These are phyloP conservation scores for Rhynchotus rufescens DNA, from an alignment of 2,797 vertebrate species.

Conservation along the genomic window DNA sequence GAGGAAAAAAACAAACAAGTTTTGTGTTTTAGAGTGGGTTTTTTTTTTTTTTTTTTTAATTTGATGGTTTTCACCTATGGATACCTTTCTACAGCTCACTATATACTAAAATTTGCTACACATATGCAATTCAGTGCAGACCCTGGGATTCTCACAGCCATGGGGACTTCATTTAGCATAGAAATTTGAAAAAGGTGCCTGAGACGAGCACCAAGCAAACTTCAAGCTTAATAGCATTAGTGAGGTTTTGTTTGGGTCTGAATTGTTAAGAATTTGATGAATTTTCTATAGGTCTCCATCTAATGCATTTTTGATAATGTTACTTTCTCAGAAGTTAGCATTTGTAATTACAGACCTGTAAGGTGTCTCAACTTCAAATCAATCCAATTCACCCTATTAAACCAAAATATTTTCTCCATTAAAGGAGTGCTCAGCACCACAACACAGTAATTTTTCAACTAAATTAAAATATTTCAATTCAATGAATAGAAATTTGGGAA, in stretches of 20 bases:
- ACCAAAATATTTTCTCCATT: conserved; percentile 49
- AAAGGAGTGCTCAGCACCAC: conserved; percentile 26
- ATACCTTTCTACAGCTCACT: neutral
- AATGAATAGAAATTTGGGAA: neutral
- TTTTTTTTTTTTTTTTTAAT: neutral
- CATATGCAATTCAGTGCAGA: accelerated
- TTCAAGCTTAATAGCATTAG: neutral
- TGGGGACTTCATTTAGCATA: neutral
- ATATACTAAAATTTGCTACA: neutral
- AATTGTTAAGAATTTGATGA: conserved; percentile 34
- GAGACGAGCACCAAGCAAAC: neutral
- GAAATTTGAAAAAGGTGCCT: neutral
- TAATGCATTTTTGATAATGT: conserved; percentile 10
- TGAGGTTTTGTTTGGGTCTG: conserved; percentile 26
- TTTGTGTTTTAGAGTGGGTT: accelerated
- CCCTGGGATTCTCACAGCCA: neutral
- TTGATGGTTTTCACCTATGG: neutral
- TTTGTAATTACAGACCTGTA: conserved; percentile 32
- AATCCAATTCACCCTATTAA: neutral
- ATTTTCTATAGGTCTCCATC: conserved; percentile 17
- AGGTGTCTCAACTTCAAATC: neutral
- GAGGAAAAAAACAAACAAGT: neutral
- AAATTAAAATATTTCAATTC: conserved; percentile 31
- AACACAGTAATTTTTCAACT: conserved; percentile 43
- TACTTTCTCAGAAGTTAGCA: neutral